Percentiles rank a stretch among this genome's conserved stretches.
phyloP scores from a whole-genome alignment of 2,797 vertebrate species.

The Paratrypauchen microcephalus region DNA sequence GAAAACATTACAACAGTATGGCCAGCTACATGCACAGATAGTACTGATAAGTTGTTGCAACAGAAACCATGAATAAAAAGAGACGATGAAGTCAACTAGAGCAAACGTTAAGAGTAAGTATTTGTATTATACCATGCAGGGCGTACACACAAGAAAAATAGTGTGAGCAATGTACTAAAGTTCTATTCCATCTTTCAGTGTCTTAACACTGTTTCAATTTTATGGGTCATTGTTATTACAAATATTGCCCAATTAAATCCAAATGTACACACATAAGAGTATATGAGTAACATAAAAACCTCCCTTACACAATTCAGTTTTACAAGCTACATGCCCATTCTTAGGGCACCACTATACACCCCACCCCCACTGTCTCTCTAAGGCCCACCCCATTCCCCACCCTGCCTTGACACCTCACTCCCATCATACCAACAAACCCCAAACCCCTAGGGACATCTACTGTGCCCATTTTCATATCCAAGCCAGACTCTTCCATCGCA shows the following conservation, averaged over 20 bases:
- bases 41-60: not conserved
- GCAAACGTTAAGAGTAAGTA: not conserved
- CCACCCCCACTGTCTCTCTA: not conserved
- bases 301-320: too few species aligned
- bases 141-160: not conserved
- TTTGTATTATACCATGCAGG: not conserved
- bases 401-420: not conserved
- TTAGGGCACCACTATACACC: not conserved
- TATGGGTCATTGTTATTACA: too few species aligned
- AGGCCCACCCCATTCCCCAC: constrained; percentile 12
- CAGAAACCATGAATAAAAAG: not conserved
- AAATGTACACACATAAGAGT: not conserved
- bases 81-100: not conserved
- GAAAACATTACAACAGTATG: constrained; percentile 14
- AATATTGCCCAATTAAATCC: too few species aligned
- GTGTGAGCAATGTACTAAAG: not conserved
- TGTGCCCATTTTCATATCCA: constrained; percentile 71
- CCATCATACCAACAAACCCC: constrained; percentile 48
- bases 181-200: not conserved
- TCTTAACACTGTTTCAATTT: not conserved
- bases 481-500: constrained; percentile 45
- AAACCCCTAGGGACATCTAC: constrained; percentile 64
- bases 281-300: too few species aligned
- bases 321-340: constrained; percentile 14
- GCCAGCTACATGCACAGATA: not conserved